Percentiles rank a stretch among this genome's conserved stretches.
phyloP scores from a whole-genome alignment of 1,140 invertebrate species.

The Lordiphosa stackelbergi region DNA sequence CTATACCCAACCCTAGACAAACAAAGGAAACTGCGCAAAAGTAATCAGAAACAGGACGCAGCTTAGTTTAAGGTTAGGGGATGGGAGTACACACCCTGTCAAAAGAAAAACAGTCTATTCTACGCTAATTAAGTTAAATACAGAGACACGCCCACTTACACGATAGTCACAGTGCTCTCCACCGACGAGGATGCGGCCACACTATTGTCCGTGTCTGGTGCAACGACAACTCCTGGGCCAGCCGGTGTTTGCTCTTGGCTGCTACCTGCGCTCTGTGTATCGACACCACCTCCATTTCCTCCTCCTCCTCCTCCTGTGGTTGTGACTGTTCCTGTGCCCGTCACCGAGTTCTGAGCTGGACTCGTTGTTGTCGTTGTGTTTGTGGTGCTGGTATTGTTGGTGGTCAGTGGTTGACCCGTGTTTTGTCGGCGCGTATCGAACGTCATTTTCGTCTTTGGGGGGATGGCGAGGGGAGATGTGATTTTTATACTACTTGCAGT shows the following conservation, averaged over 20 bases:
- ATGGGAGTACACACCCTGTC: constrained; percentile 21
- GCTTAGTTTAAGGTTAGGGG: constrained; percentile 8
- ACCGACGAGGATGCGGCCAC: constrained; percentile 26
- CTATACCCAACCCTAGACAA: constrained; percentile 22
- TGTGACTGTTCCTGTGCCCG: constrained; percentile 31
- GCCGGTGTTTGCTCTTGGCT: constrained; percentile 46
- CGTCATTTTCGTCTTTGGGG: constrained; percentile 50
- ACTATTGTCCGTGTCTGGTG: constrained; percentile 5
- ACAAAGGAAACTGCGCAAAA: constrained; percentile 46
- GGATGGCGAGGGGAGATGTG: constrained; percentile 22
- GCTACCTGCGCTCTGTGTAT: constrained; percentile 20
- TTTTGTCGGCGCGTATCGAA: constrained; percentile 69
- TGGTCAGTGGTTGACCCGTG: constrained; percentile 54
- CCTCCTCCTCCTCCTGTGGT: constrained; percentile 40
- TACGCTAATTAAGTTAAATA: constrained; percentile 25
- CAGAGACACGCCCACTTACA: constrained; percentile 57
- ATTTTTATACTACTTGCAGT: constrained; percentile 47
- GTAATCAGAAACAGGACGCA: constrained; percentile 32
- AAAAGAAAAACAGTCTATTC: constrained; percentile 22
- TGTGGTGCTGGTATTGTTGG: constrained; percentile 32
- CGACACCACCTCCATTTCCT: constrained; percentile 22
- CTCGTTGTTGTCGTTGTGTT: constrained; percentile 39
- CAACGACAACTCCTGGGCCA: constrained; percentile 17
- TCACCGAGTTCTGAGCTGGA: constrained; percentile 37
- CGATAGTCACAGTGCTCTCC: constrained; percentile 37